Evolutionary conservation across 2,113 vertebrate species (phyloP).

Genomic region (Dryoscopus gambensis): DNA sequence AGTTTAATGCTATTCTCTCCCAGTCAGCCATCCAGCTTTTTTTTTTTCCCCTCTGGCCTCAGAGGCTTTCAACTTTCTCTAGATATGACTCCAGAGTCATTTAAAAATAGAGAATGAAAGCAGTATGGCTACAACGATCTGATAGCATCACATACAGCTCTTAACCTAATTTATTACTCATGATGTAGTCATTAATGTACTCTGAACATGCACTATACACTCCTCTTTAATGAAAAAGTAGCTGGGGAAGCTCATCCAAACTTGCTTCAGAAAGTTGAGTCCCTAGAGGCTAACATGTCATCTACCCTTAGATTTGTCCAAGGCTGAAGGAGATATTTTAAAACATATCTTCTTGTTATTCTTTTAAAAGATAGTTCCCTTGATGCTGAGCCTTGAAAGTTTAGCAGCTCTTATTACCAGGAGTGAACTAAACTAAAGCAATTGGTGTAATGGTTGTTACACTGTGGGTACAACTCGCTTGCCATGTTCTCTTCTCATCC

Average conservation of each 20-base stretch:
- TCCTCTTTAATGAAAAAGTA: slow-evolving; percentile 44
- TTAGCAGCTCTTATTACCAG: slow-evolving; percentile 40
- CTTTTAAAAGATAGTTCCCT: slow-evolving; percentile 49
- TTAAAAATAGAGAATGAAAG: slow-evolving; percentile 35
- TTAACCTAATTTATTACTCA: slow-evolving; percentile 51
- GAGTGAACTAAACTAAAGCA: slow-evolving; percentile 30
- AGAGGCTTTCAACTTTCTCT: slow-evolving; percentile 1
- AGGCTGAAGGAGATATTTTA: slow-evolving; percentile 41
- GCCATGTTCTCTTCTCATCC: slow-evolving; percentile 53
- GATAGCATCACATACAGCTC: slow-evolving; percentile 17
- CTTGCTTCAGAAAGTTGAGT: slow-evolving; percentile 34
- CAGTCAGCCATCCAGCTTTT: background rate
- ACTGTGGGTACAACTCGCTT: slow-evolving; percentile 17
- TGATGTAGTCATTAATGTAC: slow-evolving; percentile 55
- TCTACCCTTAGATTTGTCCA: slow-evolving; percentile 52
- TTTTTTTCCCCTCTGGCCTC: background rate
- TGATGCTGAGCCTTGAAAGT: slow-evolving; percentile 42
- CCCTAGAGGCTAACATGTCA: slow-evolving; percentile 38
- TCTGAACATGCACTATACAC: slow-evolving; percentile 6
- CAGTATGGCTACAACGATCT: background rate
- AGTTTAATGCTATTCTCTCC: background rate
- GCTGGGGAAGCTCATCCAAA: slow-evolving; percentile 29
- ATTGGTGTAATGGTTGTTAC: slow-evolving; percentile 42
- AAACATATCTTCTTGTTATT: slow-evolving; percentile 46
- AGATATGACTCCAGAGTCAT: background rate